Percentiles rank a stretch among this genome's conserved stretches.
phyloP scores from a whole-genome alignment of 2,113 vertebrate genomes.

The Anarrhichthys ocellatus region DNA sequence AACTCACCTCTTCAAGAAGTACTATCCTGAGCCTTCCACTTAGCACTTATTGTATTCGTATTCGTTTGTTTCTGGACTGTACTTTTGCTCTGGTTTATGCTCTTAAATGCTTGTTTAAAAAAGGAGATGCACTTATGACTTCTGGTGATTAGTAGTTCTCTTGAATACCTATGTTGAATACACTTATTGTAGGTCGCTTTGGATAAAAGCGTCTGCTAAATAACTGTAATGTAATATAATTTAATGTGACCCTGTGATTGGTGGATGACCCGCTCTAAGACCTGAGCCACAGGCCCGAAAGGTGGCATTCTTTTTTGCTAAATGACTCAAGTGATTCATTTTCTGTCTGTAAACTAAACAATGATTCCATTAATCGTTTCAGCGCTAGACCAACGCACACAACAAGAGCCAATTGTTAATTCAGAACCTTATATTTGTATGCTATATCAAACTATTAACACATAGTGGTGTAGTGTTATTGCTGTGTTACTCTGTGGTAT shows the following conservation, averaged over 20 bases:
- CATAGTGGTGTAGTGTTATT: not conserved
- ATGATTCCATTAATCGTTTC: not conserved
- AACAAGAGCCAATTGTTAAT: not conserved
- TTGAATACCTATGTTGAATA: no score
- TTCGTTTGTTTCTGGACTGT: no score
- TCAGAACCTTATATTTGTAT: not conserved
- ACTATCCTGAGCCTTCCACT: no score
- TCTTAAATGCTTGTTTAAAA: no score
- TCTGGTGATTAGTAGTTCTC: no score
- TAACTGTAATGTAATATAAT: no score
- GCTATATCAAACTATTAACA: not conserved
- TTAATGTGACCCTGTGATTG: not conserved
- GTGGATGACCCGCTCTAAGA: not conserved
- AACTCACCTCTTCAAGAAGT: no score
- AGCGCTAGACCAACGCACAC: not conserved
- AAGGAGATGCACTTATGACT: no score
- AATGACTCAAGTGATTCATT: not conserved
- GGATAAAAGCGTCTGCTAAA: no score
- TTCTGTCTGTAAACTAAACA: not conserved
- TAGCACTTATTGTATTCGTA: no score
- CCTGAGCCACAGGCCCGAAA: not conserved
- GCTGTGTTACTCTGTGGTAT: slow-evolving; percentile 14
- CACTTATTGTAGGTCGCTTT: no score
- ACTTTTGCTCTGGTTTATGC: no score
- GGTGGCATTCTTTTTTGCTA: not conserved